These are phyloP conservation scores for Papilio machaon DNA, from an alignment of 1,140 invertebrate species.

Conservation along the genomic window DNA sequence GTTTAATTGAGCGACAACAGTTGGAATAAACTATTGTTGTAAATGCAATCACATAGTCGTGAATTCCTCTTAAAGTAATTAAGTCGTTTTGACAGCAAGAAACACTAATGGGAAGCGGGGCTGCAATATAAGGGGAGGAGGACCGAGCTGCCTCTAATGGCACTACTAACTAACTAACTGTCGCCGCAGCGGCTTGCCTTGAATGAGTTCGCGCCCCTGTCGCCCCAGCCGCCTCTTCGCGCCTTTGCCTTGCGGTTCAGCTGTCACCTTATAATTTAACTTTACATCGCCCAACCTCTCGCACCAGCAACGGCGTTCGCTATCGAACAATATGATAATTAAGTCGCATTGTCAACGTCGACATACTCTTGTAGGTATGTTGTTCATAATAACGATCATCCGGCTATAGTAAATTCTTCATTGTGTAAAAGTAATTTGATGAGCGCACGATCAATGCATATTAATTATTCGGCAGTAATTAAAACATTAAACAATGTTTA, in stretches of 20 bases:
- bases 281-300: slow-evolving; percentile 47
- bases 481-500: neutral
- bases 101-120: slow-evolving; percentile 63
- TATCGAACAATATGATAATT: slow-evolving; percentile 56
- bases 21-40: slow-evolving; percentile 42
- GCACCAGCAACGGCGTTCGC: slow-evolving; percentile 39
- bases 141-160: slow-evolving; percentile 60
- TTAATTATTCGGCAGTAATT: neutral
- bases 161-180: slow-evolving; percentile 70
- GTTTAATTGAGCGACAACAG: slow-evolving; percentile 15
- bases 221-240: slow-evolving; percentile 41
- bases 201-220: slow-evolving; percentile 46
- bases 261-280: slow-evolving; percentile 63
- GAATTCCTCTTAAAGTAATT: slow-evolving; percentile 65
- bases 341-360: slow-evolving; percentile 51
- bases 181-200: slow-evolving; percentile 65
- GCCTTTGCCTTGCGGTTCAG: slow-evolving; percentile 42
- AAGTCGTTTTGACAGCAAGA: slow-evolving; percentile 66
- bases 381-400: slow-evolving; percentile 18
- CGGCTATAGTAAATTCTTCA: slow-evolving; percentile 2
- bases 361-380: neutral
- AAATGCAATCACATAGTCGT: slow-evolving; percentile 56
- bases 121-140: slow-evolving; percentile 53
- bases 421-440: slow-evolving; percentile 7
- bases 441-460: neutral